These are phyloP conservation scores for Heliconius eleuchia DNA, from an alignment of 1,140 invertebrate genomes.

Conservation along the genomic window DNA sequence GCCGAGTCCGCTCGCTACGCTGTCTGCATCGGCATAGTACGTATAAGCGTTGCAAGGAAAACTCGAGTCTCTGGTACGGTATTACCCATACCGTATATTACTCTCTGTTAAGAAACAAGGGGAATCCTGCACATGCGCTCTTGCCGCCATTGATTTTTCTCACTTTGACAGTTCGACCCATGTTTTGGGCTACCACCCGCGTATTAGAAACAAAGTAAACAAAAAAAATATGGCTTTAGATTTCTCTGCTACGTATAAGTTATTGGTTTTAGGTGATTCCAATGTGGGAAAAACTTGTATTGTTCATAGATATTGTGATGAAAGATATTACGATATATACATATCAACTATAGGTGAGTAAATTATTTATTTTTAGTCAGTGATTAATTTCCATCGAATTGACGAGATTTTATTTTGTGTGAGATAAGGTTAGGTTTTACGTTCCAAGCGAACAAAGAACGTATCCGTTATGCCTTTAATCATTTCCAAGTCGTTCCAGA, in stretches of 20 bases:
- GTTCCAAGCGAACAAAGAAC: slow-evolving; percentile 11
- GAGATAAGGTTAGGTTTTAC: slow-evolving; percentile 38
- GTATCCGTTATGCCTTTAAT: not conserved
- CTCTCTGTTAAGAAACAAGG: slow-evolving; percentile 49
- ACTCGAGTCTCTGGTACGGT: slow-evolving; percentile 35
- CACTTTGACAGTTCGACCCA: slow-evolving; percentile 75
- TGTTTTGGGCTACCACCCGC: slow-evolving; percentile 72
- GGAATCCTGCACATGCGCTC: slow-evolving; percentile 65
- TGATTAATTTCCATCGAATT: slow-evolving; percentile 49
- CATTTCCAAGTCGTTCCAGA: slow-evolving; percentile 11
- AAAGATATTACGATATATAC: slow-evolving; percentile 94
- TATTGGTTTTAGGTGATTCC: slow-evolving; percentile 93
- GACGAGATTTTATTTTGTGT: slow-evolving; percentile 30
- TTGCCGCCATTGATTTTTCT: slow-evolving; percentile 75
- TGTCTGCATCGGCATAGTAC: slow-evolving; percentile 36
- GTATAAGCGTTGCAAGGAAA: slow-evolving; percentile 37
- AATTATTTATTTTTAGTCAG: slow-evolving; percentile 61
- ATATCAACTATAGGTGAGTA: slow-evolving; percentile 94
- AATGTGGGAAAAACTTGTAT: slow-evolving; percentile 96
- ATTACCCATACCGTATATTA: slow-evolving; percentile 38
- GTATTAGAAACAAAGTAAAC: slow-evolving; percentile 70
- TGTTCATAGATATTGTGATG: slow-evolving; percentile 94
- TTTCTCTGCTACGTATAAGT: slow-evolving; percentile 92
- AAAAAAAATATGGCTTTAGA: slow-evolving; percentile 87
- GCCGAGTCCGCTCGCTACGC: slow-evolving; percentile 35